These are phyloP conservation scores for Bubo blakistoni DNA, from an alignment of 2,113 vertebrate species.

Conservation along the genomic window DNA sequence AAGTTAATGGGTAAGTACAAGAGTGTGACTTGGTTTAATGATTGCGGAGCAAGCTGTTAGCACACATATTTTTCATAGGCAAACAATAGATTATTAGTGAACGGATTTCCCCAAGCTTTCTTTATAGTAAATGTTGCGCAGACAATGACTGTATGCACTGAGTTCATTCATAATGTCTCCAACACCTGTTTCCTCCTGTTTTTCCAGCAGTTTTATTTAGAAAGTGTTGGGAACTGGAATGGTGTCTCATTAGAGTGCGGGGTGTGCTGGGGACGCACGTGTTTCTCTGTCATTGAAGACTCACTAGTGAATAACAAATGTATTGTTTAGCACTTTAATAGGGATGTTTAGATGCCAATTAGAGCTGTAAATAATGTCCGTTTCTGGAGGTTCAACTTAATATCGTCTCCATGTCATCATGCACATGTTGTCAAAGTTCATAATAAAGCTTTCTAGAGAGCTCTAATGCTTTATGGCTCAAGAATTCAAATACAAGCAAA, in stretches of 20 bases:
- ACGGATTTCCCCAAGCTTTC: constrained; percentile 71
- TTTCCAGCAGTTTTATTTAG: constrained; percentile 37
- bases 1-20: not conserved
- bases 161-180: constrained; percentile 71
- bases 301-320: constrained; percentile 14
- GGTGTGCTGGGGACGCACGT: constrained; percentile 32
- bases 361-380: not conserved
- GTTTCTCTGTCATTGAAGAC: constrained; percentile 51
- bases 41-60: not conserved
- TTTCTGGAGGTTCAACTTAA: not conserved
- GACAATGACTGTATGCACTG: constrained; percentile 19
- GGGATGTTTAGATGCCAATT: not conserved
- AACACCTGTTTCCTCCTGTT: constrained; percentile 81
- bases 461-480: not conserved
- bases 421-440: not conserved
- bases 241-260: constrained; percentile 51
- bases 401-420: not conserved
- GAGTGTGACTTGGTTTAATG: not conserved
- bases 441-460: not conserved
- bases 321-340: not conserved
- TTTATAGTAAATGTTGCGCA: constrained; percentile 41
- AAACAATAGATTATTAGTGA: constrained; percentile 67
- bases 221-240: not conserved
- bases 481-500: not conserved
- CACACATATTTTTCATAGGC: constrained; percentile 35